phyloP scores from a whole-genome alignment of 2,888 invertebrate genomes.

The Blera fallax region DNA sequence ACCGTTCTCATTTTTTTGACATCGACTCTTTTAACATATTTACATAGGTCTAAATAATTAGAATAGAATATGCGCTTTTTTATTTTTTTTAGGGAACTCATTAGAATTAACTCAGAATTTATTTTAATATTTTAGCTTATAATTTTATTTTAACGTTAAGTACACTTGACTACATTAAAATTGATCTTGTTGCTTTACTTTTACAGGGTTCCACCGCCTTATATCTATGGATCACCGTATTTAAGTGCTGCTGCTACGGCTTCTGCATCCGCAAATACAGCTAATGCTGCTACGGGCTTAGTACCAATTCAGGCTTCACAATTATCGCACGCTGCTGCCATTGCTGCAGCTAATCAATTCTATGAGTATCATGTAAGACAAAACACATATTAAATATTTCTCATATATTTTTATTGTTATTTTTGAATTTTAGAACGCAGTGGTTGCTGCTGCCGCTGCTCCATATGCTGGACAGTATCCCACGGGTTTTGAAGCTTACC shows the following conservation, averaged over 20 bases:
- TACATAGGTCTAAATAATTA: no score
- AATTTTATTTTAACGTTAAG: neutral
- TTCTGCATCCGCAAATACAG: slow-evolving; percentile 70
- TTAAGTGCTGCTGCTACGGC: slow-evolving; percentile 82
- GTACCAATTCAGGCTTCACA: slow-evolving; percentile 86
- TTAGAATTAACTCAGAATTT: no score
- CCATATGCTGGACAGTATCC: slow-evolving; percentile 65
- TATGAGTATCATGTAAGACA: slow-evolving; percentile 87
- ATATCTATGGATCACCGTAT: slow-evolving; percentile 89
- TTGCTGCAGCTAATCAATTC: slow-evolving; percentile 90
- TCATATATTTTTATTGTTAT: neutral
- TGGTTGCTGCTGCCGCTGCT: slow-evolving; percentile 63
- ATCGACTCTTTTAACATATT: no score
- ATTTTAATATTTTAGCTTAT: neutral
- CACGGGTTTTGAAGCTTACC: slow-evolving; percentile 64
- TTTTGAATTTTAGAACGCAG: slow-evolving; percentile 49
- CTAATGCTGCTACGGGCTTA: slow-evolving; percentile 84
- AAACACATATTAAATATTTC: neutral
- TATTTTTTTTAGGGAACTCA: no score
- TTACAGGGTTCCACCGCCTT: slow-evolving; percentile 88
- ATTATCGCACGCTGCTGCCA: slow-evolving; percentile 88
- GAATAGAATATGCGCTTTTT: no score
- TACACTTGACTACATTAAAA: no score
- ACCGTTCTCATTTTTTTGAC: no score
- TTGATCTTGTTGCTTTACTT: neutral